Percentiles rank a stretch among this genome's conserved stretches.
Evolutionary conservation across 2,113 vertebrate genomes (phyloP).

Genomic region (Takifugu flavidus): DNA sequence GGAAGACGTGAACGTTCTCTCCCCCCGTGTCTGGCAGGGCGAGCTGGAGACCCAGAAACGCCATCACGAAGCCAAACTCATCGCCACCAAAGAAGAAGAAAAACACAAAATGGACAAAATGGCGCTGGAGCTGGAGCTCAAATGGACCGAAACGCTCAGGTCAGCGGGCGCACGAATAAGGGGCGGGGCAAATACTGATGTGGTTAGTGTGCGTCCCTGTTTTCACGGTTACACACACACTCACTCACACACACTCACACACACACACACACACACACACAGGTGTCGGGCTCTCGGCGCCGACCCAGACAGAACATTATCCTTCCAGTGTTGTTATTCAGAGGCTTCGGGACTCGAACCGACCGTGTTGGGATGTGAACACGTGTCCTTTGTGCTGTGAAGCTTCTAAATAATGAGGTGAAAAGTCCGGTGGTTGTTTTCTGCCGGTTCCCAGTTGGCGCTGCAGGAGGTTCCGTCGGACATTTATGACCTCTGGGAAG

Average conservation of each 20-base stretch:
- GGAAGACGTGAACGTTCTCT: too few species aligned
- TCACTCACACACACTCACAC: slow-evolving; percentile 6
- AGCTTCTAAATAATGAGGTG: background rate
- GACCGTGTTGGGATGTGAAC: slow-evolving; percentile 32
- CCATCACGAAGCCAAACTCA: slow-evolving; percentile 86
- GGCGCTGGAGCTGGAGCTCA: slow-evolving; percentile 92
- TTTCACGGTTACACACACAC: background rate
- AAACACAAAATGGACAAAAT: slow-evolving; percentile 91
- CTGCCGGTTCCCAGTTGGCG: too few species aligned
- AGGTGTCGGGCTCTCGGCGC: slow-evolving; percentile 8
- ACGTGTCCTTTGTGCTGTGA: background rate
- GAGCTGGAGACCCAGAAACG: slow-evolving; percentile 89
- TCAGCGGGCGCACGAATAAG: slow-evolving; percentile 32
- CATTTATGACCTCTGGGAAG: too few species aligned
- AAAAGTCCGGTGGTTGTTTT: background rate
- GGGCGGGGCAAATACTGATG: too few species aligned
- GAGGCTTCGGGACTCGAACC: slow-evolving; percentile 9
- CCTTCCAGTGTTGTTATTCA: slow-evolving; percentile 27
- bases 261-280: slow-evolving; percentile 19
- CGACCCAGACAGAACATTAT: slow-evolving; percentile 37
- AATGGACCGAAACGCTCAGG: slow-evolving; percentile 97
- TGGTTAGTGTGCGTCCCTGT: slow-evolving; percentile 16
- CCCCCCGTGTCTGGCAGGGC: slow-evolving; percentile 68
- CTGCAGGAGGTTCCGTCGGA: too few species aligned
- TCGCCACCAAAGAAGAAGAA: slow-evolving; percentile 88